These are phyloP conservation scores for Tachuris rubrigastra DNA, from an alignment of 2,113 vertebrate species.

Conservation along the genomic window DNA sequence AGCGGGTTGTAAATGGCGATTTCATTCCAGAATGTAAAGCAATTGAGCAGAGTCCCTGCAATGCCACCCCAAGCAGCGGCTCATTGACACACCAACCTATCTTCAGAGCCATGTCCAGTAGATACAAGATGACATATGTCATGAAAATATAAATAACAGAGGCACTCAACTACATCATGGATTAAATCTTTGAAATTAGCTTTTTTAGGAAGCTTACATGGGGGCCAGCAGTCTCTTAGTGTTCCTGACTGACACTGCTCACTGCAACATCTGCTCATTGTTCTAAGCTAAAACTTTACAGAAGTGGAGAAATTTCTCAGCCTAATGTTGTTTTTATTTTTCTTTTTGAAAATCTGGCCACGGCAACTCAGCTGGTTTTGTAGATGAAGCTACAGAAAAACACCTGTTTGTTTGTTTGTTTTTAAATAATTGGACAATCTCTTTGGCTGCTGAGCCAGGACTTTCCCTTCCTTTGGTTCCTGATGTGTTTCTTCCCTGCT, in stretches of 20 bases:
- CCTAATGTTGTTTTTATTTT: neutral
- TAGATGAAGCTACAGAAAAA: neutral
- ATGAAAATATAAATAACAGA: neutral
- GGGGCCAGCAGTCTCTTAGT: rapidly evolving
- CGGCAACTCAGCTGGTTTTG: neutral
- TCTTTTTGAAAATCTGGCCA: neutral
- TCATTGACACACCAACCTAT: neutral
- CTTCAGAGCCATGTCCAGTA: neutral
- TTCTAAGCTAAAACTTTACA: neutral
- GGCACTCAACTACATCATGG: neutral
- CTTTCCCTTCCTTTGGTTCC: neutral
- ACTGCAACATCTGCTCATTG: neutral
- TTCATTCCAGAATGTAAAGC: neutral
- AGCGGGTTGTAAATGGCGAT: neutral
- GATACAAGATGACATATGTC: neutral
- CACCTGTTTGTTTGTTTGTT: neutral
- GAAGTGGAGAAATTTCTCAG: neutral
- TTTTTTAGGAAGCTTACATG: neutral
- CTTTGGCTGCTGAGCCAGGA: neutral
- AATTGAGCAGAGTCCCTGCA: neutral
- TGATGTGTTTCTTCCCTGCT: neutral
- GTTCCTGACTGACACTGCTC: neutral
- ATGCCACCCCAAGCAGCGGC: neutral
- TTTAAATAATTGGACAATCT: neutral
- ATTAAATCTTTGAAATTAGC: neutral